A percentile compares a stretch with the other conserved stretches of the same genome.
Evolutionary conservation across 64 coral and sea anemone species (phyloP).

Genomic region (Dendronephthya gigantea): DNA sequence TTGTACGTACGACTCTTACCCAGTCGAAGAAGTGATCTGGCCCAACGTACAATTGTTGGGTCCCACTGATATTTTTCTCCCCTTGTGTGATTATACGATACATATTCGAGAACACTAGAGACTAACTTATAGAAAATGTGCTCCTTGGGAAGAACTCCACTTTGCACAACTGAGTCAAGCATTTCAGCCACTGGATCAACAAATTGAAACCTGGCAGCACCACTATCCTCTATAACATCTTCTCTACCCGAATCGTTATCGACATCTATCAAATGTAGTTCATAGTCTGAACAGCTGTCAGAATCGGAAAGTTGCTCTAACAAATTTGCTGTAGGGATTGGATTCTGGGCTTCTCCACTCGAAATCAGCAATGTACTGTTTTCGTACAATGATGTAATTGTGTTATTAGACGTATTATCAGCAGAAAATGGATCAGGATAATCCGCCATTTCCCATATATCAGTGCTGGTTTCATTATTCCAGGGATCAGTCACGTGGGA

Average conservation of each 20-base stretch:
- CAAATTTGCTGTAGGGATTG: constrained; percentile 36
- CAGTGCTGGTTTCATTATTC: constrained; percentile 32
- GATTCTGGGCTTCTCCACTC: constrained; percentile 14
- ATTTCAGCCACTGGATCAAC: constrained; percentile 51
- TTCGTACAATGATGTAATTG: constrained; percentile 21
- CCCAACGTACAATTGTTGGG: constrained; percentile 45
- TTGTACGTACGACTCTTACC: constrained; percentile 44
- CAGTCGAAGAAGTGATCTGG: constrained; percentile 53
- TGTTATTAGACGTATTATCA: background rate
- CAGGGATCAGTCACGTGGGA: constrained; percentile 43
- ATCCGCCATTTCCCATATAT: constrained; percentile 39
- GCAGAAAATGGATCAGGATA: constrained; percentile 41
- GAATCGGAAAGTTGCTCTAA: constrained; percentile 26
- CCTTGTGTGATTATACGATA: constrained; percentile 43
- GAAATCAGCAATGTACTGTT: background rate
- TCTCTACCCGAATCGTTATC: constrained; percentile 38
- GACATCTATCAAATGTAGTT: constrained; percentile 19
- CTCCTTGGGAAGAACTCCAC: constrained; percentile 35
- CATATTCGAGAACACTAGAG: constrained; percentile 34
- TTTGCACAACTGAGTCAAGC: constrained; percentile 43
- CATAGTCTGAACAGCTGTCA: constrained; percentile 31
- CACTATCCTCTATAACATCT: constrained; percentile 47
- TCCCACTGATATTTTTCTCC: constrained; percentile 51
- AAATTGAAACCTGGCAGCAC: constrained; percentile 36
- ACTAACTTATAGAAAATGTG: constrained; percentile 54